Percentiles rank a stretch among this genome's conserved stretches.
Conservation (phyloP, 2,888 invertebrate species). For the Eledona agricola region DNA sequence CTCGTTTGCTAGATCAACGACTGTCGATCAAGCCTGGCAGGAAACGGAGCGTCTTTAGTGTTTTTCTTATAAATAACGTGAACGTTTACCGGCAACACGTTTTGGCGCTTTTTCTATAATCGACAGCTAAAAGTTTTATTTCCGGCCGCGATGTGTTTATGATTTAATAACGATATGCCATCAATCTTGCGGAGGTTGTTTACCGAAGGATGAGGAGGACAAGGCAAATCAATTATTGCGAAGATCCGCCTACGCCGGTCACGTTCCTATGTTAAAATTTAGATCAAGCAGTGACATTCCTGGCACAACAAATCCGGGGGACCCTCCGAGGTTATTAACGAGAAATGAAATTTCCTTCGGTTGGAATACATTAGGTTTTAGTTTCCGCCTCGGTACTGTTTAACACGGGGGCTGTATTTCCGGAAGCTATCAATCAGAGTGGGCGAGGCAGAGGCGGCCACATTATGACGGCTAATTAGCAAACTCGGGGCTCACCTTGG, state of each 20-base stretch:
- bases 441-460: too few relatives aligned
- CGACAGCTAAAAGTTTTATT: too few relatives aligned
- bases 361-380: slow-evolving; percentile 46
- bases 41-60: slow-evolving; percentile 11
- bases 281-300: slow-evolving; percentile 41
- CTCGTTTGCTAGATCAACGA: slow-evolving; percentile 22
- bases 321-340: slow-evolving; percentile 44
- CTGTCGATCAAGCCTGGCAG: slow-evolving; percentile 25
- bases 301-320: slow-evolving; percentile 43
- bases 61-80: slow-evolving; percentile 16
- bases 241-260: slow-evolving; percentile 5
- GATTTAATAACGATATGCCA: slow-evolving; percentile 24
- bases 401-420: slow-evolving; percentile 43
- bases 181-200: slow-evolving; percentile 12
- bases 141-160: too few relatives aligned
- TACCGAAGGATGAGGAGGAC: not conserved
- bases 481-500: slow-evolving; percentile 1
- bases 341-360: slow-evolving; percentile 49
- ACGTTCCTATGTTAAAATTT: slow-evolving; percentile 32
- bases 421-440: slow-evolving; percentile 48
- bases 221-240: slow-evolving; percentile 22
- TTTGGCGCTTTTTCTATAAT: too few relatives aligned
- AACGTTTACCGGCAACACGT: too few relatives aligned
- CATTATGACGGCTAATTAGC: slow-evolving; percentile 22
- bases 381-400: slow-evolving; percentile 43